A percentile compares a stretch with the other conserved stretches of the same genome.
Evolutionary conservation across 2,797 vertebrate genomes (phyloP).

Genomic region (Borostomias antarcticus): DNA sequence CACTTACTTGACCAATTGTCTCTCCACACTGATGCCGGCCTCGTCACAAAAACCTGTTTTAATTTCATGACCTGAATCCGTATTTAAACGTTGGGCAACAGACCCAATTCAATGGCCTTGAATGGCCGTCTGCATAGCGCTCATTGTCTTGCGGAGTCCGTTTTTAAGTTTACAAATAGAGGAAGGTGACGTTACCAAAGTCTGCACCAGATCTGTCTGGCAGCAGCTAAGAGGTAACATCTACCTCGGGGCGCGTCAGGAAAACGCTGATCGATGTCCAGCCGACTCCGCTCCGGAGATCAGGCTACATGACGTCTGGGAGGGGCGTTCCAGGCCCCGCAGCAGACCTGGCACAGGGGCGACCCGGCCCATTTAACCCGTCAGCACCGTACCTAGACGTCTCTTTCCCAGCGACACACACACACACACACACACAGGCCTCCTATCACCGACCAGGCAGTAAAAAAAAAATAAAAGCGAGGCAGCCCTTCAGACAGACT

Average conservation of each 20-base stretch:
- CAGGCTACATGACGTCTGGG: constrained; percentile 53
- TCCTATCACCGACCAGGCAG: constrained; percentile 37
- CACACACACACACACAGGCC: constrained; percentile 51
- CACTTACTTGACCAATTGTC: constrained; percentile 48
- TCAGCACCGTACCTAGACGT: constrained; percentile 47
- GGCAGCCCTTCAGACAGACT: constrained; percentile 48
- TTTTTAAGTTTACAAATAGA: constrained; percentile 26
- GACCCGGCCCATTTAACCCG: constrained; percentile 54
- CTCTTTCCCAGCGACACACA: constrained; percentile 48
- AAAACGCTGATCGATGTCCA: constrained; percentile 9
- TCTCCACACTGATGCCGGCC: constrained; percentile 1
- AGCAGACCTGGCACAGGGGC: constrained; percentile 45
- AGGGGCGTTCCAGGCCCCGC: constrained; percentile 44
- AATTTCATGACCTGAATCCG: no score
- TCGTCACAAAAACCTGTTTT: no score
- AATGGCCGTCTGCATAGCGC: constrained; percentile 4
- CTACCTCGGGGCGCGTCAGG: constrained; percentile 55
- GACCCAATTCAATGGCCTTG: background rate
- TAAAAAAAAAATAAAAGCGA: no score
- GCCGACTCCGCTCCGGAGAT: constrained; percentile 30
- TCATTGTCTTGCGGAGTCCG: background rate
- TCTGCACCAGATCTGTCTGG: constrained; percentile 19
- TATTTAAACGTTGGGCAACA: background rate
- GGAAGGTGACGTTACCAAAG: constrained; percentile 43
- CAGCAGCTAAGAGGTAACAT: constrained; percentile 60